Conservation (phyloP, 1,140 invertebrate genomes). For the Antheraea pernyi region DNA sequence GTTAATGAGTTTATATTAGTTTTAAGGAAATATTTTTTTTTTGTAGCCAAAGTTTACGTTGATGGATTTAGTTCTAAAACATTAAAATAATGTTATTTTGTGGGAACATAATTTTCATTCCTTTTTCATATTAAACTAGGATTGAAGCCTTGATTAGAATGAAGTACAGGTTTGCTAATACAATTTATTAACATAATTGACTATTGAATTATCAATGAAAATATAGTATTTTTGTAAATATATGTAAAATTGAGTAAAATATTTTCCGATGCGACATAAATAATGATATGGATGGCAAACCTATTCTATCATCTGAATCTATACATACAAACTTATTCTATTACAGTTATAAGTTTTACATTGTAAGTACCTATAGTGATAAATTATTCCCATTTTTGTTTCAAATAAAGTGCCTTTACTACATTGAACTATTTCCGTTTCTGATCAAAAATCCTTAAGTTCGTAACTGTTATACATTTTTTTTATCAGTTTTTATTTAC, state of each 20-base stretch:
- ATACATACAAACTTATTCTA: neutral
- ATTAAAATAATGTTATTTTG: constrained; percentile 35
- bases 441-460: neutral
- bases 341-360: constrained; percentile 29
- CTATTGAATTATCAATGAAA: too few species aligned
- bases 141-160: neutral
- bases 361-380: constrained; percentile 33
- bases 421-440: neutral
- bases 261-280: neutral
- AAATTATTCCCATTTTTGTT: constrained; percentile 52
- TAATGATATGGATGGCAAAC: neutral
- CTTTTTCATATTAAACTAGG: constrained; percentile 13
- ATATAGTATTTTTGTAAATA: too few species aligned
- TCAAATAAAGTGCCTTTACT: constrained; percentile 68
- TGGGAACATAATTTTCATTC: constrained; percentile 24
- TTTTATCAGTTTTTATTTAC: too few species aligned
- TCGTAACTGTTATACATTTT: neutral
- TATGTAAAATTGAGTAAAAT: neutral
- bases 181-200: too few species aligned
- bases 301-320: neutral
- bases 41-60: constrained; percentile 30
- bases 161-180: too few species aligned
- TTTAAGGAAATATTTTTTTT: neutral
- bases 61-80: constrained; percentile 61
- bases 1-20: constrained; percentile 5